Percentiles rank a stretch among this genome's conserved stretches.
Conservation (phyloP, 2,797 vertebrate genomes). For the Cirrhinus mrigala region DNA sequence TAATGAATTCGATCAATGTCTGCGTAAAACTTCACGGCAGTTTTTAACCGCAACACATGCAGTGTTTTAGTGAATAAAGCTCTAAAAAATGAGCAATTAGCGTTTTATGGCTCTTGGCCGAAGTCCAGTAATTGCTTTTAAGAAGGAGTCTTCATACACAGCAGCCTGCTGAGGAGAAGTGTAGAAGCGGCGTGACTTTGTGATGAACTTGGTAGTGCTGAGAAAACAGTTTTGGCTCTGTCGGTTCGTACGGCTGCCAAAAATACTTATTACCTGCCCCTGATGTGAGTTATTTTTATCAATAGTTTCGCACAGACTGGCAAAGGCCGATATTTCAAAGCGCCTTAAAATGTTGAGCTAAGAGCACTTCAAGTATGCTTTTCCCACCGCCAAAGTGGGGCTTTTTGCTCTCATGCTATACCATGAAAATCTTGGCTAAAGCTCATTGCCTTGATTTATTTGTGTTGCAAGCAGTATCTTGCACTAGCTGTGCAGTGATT, state of each 20-base stretch:
- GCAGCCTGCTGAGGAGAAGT: conserved; percentile 17
- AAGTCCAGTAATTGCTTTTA: conserved; percentile 36
- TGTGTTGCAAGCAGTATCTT: neutral
- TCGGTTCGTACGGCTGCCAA: conserved; percentile 41
- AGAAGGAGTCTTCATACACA: conserved; percentile 3
- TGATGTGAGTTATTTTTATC: conserved; percentile 54
- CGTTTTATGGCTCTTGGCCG: conserved; percentile 29
- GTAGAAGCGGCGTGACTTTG: conserved; percentile 44
- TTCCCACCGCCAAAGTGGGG: neutral
- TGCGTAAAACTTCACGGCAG: neutral
- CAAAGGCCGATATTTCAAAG: conserved; percentile 38
- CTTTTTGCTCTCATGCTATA: conserved; percentile 23
- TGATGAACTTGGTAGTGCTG: conserved; percentile 51
- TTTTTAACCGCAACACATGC: conserved; percentile 9
- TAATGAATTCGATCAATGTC: conserved; percentile 28
- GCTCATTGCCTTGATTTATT: conserved; percentile 31
- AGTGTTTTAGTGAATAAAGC: conserved; percentile 22
- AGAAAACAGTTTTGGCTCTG: conserved; percentile 52
- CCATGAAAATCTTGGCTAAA: conserved; percentile 24
- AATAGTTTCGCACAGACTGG: conserved; percentile 51
- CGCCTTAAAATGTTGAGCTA: conserved; percentile 21
- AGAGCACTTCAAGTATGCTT: conserved; percentile 18
- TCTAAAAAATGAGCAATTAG: conserved; percentile 37
- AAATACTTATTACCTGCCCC: conserved; percentile 53
- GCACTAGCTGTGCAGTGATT: neutral